These are phyloP conservation scores for Entomyzon cyanotis DNA, from an alignment of 2,113 vertebrate species.

Conservation along the genomic window DNA sequence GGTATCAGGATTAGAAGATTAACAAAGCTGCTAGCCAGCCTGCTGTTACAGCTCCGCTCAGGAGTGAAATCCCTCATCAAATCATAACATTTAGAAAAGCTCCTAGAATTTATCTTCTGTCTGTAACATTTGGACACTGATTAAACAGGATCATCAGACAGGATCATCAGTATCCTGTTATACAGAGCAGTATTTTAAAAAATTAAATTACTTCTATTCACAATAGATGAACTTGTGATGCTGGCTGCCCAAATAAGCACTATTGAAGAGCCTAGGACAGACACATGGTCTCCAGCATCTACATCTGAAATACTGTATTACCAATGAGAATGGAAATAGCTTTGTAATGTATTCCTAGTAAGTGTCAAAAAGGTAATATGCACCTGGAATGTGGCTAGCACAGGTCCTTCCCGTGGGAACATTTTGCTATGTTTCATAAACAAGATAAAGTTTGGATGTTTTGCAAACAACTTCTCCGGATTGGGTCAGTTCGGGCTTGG, in stretches of 20 bases:
- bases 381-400: no score
- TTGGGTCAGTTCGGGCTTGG: no score
- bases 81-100: constrained; percentile 34
- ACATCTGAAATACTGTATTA: neutral
- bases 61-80: constrained; percentile 1
- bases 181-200: neutral
- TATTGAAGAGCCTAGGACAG: neutral
- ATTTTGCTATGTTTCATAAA: no score
- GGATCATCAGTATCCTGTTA: neutral
- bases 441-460: no score
- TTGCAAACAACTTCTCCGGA: no score
- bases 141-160: neutral
- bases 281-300: neutral
- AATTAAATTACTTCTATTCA: neutral
- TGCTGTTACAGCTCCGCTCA: neutral
- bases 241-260: neutral
- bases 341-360: neutral
- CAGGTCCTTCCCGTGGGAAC: no score
- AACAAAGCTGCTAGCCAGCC: neutral
- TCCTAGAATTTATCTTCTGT: neutral
- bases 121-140: constrained; percentile 15
- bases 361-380: neutral
- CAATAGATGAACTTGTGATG: neutral
- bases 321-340: neutral
- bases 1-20: neutral